Evolutionary conservation across 2,797 vertebrate genomes (phyloP).

Genomic region (Molothrus aeneus): DNA sequence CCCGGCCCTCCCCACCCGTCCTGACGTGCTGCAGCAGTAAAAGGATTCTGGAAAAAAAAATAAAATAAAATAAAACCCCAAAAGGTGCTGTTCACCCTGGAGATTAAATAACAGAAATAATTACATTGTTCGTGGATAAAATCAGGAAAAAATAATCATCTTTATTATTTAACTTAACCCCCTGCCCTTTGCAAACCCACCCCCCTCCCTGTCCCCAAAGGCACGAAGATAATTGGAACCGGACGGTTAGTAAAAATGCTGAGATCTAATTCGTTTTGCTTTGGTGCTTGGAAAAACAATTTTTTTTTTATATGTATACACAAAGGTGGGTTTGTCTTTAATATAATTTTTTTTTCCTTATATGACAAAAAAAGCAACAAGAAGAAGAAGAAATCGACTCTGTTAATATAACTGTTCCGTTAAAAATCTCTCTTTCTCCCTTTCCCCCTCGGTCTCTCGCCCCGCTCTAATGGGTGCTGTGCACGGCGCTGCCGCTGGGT

Average conservation of each 20-base stretch:
- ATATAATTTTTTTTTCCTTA: conserved; percentile 77
- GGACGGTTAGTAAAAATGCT: conserved; percentile 73
- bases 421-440: conserved; percentile 70
- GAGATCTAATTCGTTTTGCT: conserved; percentile 82
- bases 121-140: conserved; percentile 77
- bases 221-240: conserved; percentile 79
- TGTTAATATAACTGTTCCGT: conserved; percentile 83
- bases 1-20: background rate
- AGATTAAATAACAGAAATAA: conserved; percentile 78
- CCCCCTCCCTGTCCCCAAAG: conserved; percentile 74
- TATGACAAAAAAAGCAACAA: conserved; percentile 80
- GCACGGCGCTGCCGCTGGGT: conserved; percentile 74
- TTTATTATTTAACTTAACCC: conserved; percentile 83
- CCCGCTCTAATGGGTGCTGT: conserved; percentile 82
- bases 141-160: conserved; percentile 79
- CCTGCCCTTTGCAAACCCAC: conserved; percentile 64
- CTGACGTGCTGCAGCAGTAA: background rate
- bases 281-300: conserved; percentile 74
- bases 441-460: conserved; percentile 62
- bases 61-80: conserved; percentile 7
- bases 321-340: conserved; percentile 82
- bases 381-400: conserved; percentile 71
- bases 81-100: conserved; percentile 69
- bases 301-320: conserved; percentile 70
- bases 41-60: conserved; percentile 23